Evolutionary conservation across 1,140 invertebrate genomes (phyloP), one percentile per base, ranked within the genome.

Genomic region (Lycorma delicatula): DNA sequence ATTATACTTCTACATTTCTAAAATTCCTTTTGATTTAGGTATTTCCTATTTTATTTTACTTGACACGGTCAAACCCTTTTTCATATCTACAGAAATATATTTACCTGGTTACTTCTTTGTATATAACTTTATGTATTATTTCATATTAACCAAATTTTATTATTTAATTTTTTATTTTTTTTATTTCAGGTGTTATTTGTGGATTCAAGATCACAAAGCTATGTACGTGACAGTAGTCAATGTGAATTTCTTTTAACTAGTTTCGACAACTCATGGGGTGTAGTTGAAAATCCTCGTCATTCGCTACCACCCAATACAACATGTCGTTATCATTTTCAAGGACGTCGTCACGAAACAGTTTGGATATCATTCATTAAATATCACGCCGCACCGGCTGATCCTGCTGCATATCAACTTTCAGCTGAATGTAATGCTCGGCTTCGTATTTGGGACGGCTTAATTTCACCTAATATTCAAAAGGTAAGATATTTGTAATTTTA

Each of bases 361-460:
- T 91, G 87, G 88, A 78, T 90, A 56, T 86, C 86, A 1, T 90
- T 91, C 64, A 80, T 89, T 66, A 89, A 89, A 69, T 90, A 88
- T 65, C 83, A 88, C 69, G 81, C 84, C 1, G 80, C 81, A 3
- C 79, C 75, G 22, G 77, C 78, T 0, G 84, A 86, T 62, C 73
- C 76, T 0, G 76, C 79, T 0, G 80, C 78, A 11, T 82, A 82
- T 60, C 83, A 85, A 60, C 74, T 78, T 27, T 73, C 75, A 9
- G 76, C 80, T 48, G 84, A 86, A 54, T 87, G 86, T 66, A 84
- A 85, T 31, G 83, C 85, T 2, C 80, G 85, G 56, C 75, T 88
- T 3, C 77, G 84, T 36, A 83, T 88, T 41, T 87, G 84, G 84
- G 84, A 88, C 62, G 85, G 85, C 1, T 68, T 79, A 68, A 75